phyloP scores from a whole-genome alignment of 2,888 invertebrate species.

The Lepidochitona cinerea region DNA sequence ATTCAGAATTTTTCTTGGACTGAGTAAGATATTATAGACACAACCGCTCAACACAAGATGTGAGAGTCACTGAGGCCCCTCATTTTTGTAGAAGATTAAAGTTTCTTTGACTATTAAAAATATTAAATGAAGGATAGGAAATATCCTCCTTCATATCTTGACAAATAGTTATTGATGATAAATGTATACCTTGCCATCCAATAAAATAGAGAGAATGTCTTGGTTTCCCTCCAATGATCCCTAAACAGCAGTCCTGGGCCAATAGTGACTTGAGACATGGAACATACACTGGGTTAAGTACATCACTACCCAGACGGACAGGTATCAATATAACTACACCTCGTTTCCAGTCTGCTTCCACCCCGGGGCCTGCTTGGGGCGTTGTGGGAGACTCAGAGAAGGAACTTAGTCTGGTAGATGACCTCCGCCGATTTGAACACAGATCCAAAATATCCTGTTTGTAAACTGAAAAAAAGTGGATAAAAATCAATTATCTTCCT shows the following conservation, averaged over 20 bases:
- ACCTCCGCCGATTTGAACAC: slow-evolving; percentile 49
- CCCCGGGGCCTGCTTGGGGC: background rate
- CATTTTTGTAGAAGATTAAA: too few species aligned
- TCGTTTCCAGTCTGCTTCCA: slow-evolving; percentile 47
- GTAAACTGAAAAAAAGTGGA: slow-evolving; percentile 79
- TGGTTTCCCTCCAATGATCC: slow-evolving; percentile 93
- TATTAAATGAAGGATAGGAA: too few species aligned
- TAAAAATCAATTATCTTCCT: too few species aligned
- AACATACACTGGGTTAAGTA: slow-evolving; percentile 87
- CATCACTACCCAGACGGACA: slow-evolving; percentile 88
- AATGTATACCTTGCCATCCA: slow-evolving; percentile 85
- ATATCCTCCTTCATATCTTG: too few species aligned
- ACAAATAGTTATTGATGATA: too few species aligned
- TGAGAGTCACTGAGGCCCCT: too few species aligned
- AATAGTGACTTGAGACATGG: slow-evolving; percentile 86
- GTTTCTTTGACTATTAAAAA: too few species aligned
- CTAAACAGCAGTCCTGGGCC: slow-evolving; percentile 86
- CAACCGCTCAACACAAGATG: too few species aligned
- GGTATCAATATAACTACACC: slow-evolving; percentile 85
- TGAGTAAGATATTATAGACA: too few species aligned
- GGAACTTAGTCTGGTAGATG: slow-evolving; percentile 31
- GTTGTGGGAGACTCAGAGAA: slow-evolving; percentile 20
- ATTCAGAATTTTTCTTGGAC: too few species aligned
- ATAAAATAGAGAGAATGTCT: slow-evolving; percentile 94
- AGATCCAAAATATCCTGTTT: slow-evolving; percentile 81